Conservation (phyloP, 2,113 vertebrate species). For the Fulmarus glacialis region DNA sequence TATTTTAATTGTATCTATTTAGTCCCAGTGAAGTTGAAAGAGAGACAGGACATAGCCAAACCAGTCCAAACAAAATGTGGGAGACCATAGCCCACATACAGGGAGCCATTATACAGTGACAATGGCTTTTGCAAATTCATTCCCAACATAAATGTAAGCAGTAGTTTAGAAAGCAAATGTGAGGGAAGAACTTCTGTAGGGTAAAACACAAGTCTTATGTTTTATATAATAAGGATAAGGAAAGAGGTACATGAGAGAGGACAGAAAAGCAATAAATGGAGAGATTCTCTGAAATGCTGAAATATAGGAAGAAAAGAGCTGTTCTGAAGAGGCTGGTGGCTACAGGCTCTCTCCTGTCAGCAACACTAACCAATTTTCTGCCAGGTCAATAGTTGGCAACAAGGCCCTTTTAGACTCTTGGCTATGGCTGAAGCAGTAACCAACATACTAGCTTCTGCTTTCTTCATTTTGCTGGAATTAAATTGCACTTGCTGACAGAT, state of each 20-base stretch:
- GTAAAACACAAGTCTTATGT: not conserved
- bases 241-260: not conserved
- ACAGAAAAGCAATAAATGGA: not conserved
- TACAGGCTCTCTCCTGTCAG: not conserved
- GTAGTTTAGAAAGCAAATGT: not conserved
- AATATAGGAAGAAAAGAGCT: not conserved
- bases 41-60: not conserved
- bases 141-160: not conserved
- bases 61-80: not conserved
- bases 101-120: not conserved
- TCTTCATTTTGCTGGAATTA: not conserved
- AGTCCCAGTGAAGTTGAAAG: not conserved
- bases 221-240: not conserved
- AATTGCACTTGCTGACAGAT: not conserved
- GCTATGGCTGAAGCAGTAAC: not conserved
- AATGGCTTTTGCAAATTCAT: not conserved
- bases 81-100: fast-evolving
- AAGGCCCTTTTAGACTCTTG: not conserved
- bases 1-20: not conserved
- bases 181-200: not conserved
- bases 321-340: not conserved
- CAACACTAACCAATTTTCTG: not conserved
- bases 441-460: not conserved
- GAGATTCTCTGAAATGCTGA: not conserved
- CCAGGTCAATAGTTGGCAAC: not conserved